Base-by-base conservation (phyloP, 2,113 vertebrate genomes). In the Procapra przewalskii region DNA sequence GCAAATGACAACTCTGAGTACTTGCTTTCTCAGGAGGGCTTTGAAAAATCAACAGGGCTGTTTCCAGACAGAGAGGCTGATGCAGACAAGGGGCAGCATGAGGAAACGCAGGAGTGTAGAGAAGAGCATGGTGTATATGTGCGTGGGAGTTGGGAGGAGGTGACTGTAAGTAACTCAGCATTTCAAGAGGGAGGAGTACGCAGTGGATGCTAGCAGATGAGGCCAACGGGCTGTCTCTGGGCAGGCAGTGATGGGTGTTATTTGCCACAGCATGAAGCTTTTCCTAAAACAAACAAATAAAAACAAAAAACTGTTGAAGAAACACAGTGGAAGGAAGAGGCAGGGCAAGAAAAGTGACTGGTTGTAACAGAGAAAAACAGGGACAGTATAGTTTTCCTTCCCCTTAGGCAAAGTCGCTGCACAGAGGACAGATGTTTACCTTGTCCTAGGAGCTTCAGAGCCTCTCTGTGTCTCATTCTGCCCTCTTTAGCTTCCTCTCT, bases 141-240 rank as follows among this genome's bases (percentile, higher is more conserved):
- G 17, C 16, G 40, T 31, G 36, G 5, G 17, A 40, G 57, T 3
- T 4, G 0, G 5, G 11, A 52, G 43, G 10, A 29, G 14, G 1
- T 19, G 36, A 8, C 6, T 50, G 2, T 36, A 3, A 45, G 15
- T 25, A 45, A 50, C 43, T 79, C 31, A 29, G 25, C 12, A 48
- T n/a, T 93, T 88, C 21, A 4, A 79, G 33, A 33, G 6, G 5
- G 3, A 13, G 0, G 43, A 60, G 25, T 33, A 4, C 14, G 25
- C 57, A 33, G 29, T 3, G 0, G 13, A 31, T 90, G n/a, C 8
- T 4, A 43, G 75, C 21, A 13, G 12, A 27, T 25, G 64, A 88
- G n/a, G 57, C 31, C 29, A 45, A 19, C 50, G 36, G 48, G 6
- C 6, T 55, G 15, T 4, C 54, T 17, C 27, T 60, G 9, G 40